Base-by-base conservation (phyloP, 2,113 vertebrate species). In the Xerus inauris region DNA sequence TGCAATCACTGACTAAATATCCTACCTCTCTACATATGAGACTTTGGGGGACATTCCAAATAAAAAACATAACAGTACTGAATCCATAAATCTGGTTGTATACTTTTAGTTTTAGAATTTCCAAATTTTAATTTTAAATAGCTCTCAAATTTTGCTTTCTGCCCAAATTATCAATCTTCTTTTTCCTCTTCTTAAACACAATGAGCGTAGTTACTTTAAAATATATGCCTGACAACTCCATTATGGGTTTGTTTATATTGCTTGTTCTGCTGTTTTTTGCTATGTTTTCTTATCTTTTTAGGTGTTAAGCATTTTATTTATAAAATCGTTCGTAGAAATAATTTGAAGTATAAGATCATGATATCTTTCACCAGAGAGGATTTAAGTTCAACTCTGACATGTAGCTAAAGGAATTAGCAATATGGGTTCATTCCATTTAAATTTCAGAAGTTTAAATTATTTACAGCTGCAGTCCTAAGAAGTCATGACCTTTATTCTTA, bases 241-340 rank as follows among this genome's bases (percentile, higher is more conserved):
- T 28, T 51, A 84, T 84, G 35, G 5, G 12, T 73, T 82, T 94
- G n/a, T 67, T 92, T 89, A 79, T 80, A 84, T 38, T 72, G 26
- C 59, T 40, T 84, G 14, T 86, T 62, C 71, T 92, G 12, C 28
- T 88, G 20, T 26, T 91, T 91, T 95, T 85, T 77, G 35, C 13
- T 71, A 47, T 47, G 12, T 79, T 81, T 95, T 84, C 30, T 49
- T 89, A 54, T 59, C 14, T 93, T 35, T 94, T 92, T 85, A 71
- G 6, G 8, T 64, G 35, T 75, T 35, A 62, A 62, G 24, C 4
- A 77, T 38, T 72, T 35, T 40, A 80, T 80, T 80, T 81, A 12
- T 3, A 96, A 80, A 94, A 40, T 54, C 64, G 16, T 42, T 96
- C 95, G 12, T 65, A 94, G 67, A 95, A 97, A 86, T 54, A 72